Percentiles rank a stretch among this genome's conserved stretches.
These are phyloP conservation scores for Trichogramma dendrolimi DNA, from an alignment of 2,888 invertebrate species.

Conservation along the genomic window DNA sequence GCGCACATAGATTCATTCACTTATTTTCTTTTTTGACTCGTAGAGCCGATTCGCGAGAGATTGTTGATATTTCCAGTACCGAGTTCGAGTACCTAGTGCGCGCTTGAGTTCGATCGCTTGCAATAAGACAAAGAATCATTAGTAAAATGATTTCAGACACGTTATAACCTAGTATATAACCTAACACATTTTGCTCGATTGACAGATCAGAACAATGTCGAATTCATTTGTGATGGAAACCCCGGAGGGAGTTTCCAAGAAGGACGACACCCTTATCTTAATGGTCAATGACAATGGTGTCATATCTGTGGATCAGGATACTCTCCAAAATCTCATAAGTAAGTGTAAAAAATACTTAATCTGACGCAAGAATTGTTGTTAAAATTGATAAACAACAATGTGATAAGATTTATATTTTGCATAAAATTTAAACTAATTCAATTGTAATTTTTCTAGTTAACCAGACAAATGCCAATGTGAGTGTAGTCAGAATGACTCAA, in stretches of 20 bases:
- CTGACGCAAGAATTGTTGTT: not conserved
- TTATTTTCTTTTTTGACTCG: too few relatives aligned
- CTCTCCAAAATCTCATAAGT: constrained; percentile 77
- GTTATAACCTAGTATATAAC: too few relatives aligned
- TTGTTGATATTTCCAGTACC: too few relatives aligned
- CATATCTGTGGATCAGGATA: constrained; percentile 75
- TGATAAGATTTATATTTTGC: not conserved
- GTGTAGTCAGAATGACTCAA: constrained; percentile 49
- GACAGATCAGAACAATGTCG: constrained; percentile 41
- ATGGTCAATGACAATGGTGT: constrained; percentile 84
- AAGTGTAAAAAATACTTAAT: constrained; percentile 47
- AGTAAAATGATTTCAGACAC: too few relatives aligned
- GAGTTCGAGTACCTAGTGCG: too few relatives aligned
- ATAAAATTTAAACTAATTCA: not conserved
- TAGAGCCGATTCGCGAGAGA: too few relatives aligned
- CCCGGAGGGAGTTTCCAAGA: constrained; percentile 40
- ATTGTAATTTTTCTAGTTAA: constrained; percentile 39
- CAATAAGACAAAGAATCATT: too few relatives aligned
- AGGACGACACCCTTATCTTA: constrained; percentile 73
- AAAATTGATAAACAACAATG: not conserved
- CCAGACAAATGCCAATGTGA: constrained; percentile 48
- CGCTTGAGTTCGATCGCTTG: too few relatives aligned
- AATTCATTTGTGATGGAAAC: constrained; percentile 47
- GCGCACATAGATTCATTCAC: too few relatives aligned
- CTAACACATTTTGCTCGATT: constrained; percentile 8